phyloP scores from a whole-genome alignment of 2,888 invertebrate species.

The Tipula helvola region DNA sequence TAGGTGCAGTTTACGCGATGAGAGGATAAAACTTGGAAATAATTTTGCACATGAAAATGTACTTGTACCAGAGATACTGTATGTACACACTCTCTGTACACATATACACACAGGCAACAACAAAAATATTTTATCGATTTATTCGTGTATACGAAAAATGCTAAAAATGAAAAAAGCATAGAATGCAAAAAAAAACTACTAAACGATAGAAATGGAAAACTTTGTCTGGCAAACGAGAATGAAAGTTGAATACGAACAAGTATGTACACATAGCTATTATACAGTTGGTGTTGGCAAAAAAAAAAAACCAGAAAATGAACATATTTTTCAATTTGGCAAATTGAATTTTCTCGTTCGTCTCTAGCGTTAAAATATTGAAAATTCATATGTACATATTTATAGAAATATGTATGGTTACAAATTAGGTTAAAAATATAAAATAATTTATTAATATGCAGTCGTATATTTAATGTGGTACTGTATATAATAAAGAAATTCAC shows the following conservation, averaged over 20 bases:
- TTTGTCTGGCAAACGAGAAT: background rate
- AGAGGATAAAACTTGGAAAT: background rate
- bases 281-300: background rate
- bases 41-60: background rate
- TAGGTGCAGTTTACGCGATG: too few relatives aligned
- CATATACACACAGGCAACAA: background rate
- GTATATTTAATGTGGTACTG: background rate
- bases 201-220: background rate
- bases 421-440: background rate
- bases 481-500: background rate
- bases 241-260: background rate
- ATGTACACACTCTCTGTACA: background rate
- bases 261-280: background rate
- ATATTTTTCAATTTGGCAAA: background rate
- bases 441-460: background rate
- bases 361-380: background rate
- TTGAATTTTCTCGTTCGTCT: background rate
- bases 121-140: background rate
- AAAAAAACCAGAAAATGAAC: background rate
- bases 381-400: background rate
- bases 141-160: background rate
- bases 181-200: background rate
- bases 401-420: background rate
- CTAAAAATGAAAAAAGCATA: background rate
- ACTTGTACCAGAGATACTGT: background rate